phyloP scores from a whole-genome alignment of 2,888 invertebrate species.

The Hedychridium roseum region DNA sequence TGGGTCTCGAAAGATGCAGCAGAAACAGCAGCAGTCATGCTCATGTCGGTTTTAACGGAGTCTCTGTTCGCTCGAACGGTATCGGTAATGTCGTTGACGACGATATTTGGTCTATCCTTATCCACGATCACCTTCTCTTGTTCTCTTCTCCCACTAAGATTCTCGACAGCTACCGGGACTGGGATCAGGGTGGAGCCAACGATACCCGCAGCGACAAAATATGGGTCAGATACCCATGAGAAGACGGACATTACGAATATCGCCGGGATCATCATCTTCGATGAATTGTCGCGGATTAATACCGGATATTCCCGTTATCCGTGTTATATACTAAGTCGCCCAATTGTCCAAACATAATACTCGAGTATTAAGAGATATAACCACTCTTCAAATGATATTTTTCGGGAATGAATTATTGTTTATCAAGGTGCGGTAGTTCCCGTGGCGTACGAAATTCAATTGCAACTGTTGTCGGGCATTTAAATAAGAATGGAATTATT shows the following conservation, averaged over 20 bases:
- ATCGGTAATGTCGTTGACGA: background rate
- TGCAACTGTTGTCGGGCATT: no score
- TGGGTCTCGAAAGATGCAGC: no score
- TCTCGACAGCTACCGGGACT: background rate
- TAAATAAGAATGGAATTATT: no score
- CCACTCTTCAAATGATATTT: no score
- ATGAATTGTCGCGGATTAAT: constrained; percentile 1
- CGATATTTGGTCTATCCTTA: background rate
- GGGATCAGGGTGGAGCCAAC: background rate
- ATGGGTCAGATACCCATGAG: background rate
- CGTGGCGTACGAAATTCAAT: no score
- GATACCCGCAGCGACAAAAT: background rate
- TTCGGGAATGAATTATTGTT: no score
- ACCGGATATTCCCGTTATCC: background rate
- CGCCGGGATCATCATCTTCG: constrained; percentile 5
- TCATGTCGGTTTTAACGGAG: background rate
- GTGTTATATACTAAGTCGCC: background rate
- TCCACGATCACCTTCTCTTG: background rate
- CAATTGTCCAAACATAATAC: no score
- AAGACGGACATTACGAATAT: constrained; percentile 2
- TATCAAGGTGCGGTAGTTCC: no score
- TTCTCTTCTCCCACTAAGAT: background rate
- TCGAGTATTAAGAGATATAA: no score
- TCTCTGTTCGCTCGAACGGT: background rate
- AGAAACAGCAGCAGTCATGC: no score